These are phyloP conservation scores for Nematolebias whitei DNA, from an alignment of 2,113 vertebrate species.

Conservation along the genomic window DNA sequence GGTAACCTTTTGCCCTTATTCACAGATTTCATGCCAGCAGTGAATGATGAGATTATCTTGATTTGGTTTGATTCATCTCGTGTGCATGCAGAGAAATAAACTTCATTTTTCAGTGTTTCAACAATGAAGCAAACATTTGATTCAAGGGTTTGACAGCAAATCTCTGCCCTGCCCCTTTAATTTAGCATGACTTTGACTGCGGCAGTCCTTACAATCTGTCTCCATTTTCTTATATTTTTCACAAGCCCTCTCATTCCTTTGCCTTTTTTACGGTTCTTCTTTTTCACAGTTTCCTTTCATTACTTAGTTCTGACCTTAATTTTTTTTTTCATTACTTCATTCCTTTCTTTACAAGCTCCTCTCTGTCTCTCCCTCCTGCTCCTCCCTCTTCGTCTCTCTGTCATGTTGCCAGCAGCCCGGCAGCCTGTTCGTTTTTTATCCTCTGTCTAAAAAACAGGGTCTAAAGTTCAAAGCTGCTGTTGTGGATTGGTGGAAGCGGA, in stretches of 20 bases:
- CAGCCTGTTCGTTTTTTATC: slow-evolving; percentile 66
- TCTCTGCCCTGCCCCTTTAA: background rate
- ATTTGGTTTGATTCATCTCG: slow-evolving; percentile 12
- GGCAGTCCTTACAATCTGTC: background rate
- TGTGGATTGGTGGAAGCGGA: slow-evolving; percentile 57
- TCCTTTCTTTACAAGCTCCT: slow-evolving; percentile 70
- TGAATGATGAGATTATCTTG: slow-evolving; percentile 20
- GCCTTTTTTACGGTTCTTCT: slow-evolving; percentile 5
- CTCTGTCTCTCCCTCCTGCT: slow-evolving; percentile 51
- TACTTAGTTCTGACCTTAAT: slow-evolving; percentile 40
- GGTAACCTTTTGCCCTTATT: slow-evolving; percentile 29
- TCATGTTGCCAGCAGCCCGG: slow-evolving; percentile 58
- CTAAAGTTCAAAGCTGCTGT: slow-evolving; percentile 77
- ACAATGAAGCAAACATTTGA: background rate
- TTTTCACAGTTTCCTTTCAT: slow-evolving; percentile 45
- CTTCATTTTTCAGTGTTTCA: too few relatives aligned
- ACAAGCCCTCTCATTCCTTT: background rate
- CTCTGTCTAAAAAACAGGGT: slow-evolving; percentile 75
- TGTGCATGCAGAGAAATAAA: background rate
- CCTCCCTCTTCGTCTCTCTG: slow-evolving; percentile 49
- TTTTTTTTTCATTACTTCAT: slow-evolving; percentile 59
- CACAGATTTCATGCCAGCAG: slow-evolving; percentile 20
- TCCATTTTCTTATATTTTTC: background rate
- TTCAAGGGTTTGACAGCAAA: background rate
- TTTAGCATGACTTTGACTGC: slow-evolving; percentile 1